Base-by-base conservation (phyloP, 2,797 vertebrate species). In the Chrosomus eos region DNA sequence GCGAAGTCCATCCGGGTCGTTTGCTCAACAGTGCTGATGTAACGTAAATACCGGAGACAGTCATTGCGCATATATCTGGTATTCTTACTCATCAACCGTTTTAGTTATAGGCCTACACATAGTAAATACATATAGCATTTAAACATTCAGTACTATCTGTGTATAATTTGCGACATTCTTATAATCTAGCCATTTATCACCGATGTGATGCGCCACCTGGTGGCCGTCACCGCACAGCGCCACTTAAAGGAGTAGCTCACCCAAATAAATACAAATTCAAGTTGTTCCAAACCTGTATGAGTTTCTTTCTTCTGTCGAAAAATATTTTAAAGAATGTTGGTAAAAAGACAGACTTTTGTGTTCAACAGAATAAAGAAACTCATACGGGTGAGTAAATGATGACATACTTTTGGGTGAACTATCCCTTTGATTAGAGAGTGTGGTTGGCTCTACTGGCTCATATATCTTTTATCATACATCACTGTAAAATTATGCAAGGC, bases 1-100 rank as follows among this genome's bases (percentile, higher is more conserved):
- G 19, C 28, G 53, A 78, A 55, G 23, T 31, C 78, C 55, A 81
- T 87, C 83, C 86, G 79, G 86, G 83, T 85, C 26, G 13, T 38
- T 81, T 76, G 60, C 28, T 14, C 31, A 68, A 18, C 40, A 72
- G 21, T 13, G 76, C 21, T 38, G 71, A 58, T 48, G 45, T 48
- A 16, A 48, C 4, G 28, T 78, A 60, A 62, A 60, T 16, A 7
- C 26, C 58, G 13, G 58, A 5, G 58, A 11, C 51, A 23, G 7
- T 6, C 13, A 5, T 36, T 26, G 40, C 14, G 13, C 31, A 28
- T 26, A 28, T 38, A 66, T 43, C 5, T 21, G 1, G 1, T 23
- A 71, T 48, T 19, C 23, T 45, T 14, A 6, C 0, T 18, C 3
- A 21, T 60, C 48, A 19, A 48, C 31, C 36, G 0, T 60, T 72